These are phyloP conservation scores for Tinea trinotella DNA, from an alignment of 2,888 invertebrate species.

Conservation along the genomic window DNA sequence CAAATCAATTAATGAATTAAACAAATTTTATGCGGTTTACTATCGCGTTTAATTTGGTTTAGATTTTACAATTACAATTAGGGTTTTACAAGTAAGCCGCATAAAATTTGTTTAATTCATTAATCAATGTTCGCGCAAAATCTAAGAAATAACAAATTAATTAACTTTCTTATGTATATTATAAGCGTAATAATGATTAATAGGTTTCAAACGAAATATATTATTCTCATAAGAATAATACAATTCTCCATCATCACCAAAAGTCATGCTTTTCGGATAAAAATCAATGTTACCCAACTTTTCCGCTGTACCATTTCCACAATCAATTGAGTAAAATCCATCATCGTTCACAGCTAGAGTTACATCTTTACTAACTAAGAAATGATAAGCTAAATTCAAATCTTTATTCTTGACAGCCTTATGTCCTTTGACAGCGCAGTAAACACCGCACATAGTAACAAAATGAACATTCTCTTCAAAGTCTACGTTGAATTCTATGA, in stretches of 20 bases:
- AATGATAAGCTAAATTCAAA: conserved; percentile 25
- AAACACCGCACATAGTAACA: conserved; percentile 54
- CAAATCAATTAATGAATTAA: too few species aligned
- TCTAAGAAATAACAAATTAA: too few species aligned
- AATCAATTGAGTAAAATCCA: conserved; percentile 46
- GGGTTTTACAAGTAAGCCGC: too few species aligned
- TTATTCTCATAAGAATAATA: conserved; percentile 44
- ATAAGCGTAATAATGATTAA: conserved; percentile 48
- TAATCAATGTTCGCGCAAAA: too few species aligned
- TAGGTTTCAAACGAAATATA: conserved; percentile 49
- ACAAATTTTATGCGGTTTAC: too few species aligned
- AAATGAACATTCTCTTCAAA: conserved; percentile 46
- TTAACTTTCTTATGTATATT: conserved; percentile 32
- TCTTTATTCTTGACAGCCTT: conserved; percentile 43
- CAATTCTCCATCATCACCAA: conserved; percentile 59
- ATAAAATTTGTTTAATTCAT: too few species aligned
- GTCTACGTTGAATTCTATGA: conserved; percentile 55
- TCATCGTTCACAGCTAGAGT: conserved; percentile 43
- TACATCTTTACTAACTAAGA: conserved; percentile 40
- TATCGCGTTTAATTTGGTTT: too few species aligned
- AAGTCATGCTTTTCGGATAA: conserved; percentile 43
- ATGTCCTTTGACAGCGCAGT: conserved; percentile 38
- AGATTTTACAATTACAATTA: too few species aligned
- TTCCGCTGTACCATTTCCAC: conserved; percentile 48
- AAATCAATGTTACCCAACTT: conserved; percentile 42